Base-by-base conservation (phyloP, 1,140 invertebrate species). In the Vanessa tameamea region DNA sequence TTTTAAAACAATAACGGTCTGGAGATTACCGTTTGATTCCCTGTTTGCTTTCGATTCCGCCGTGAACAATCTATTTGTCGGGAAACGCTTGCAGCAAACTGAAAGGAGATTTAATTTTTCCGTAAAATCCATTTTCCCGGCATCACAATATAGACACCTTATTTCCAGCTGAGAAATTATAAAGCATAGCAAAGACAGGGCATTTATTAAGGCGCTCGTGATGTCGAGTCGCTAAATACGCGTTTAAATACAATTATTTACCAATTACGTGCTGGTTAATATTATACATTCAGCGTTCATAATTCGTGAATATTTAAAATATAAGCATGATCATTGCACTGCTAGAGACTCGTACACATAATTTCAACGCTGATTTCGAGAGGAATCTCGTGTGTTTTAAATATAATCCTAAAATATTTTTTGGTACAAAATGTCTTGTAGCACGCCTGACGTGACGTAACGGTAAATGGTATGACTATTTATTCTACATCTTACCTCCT, bases 111-210 rank as follows among this genome's bases (percentile, higher is more conserved):
- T 69, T 72, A 72, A 72, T 78, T 75, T 75, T 72, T 73, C 64
- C 47, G 43, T 78, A 63, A 71, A 75, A 68, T 76, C 47, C 68
- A 76, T 76, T 78, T 57, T 55, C 59, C 51, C 66, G 71, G 26
- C 75, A 66, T 65, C 63, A 70, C 75, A 72, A 72, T 72, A 72
- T 72, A 73, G 67, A 69, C 66, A 72, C 69, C 75, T 76, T 71
- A 68, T 69, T 72, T 76, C 75, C 66, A 31, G 61, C n/a, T 48
- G 50, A 72, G 70, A 72, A 72, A 72, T 72, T 72, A 72, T 72
- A 72, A 72, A 72, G 70, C 70, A 64, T 63, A 57, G 70, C 63
- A 72, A 72, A 72, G 70, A 72, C 70, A 65, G 59, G 70, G 70
- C 63, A 72, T 72, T 72, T 72, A 72, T 72, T 72, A 72, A 61